phyloP scores from a whole-genome alignment of 2,888 invertebrate genomes.

The Dicyrtoma fusca region DNA sequence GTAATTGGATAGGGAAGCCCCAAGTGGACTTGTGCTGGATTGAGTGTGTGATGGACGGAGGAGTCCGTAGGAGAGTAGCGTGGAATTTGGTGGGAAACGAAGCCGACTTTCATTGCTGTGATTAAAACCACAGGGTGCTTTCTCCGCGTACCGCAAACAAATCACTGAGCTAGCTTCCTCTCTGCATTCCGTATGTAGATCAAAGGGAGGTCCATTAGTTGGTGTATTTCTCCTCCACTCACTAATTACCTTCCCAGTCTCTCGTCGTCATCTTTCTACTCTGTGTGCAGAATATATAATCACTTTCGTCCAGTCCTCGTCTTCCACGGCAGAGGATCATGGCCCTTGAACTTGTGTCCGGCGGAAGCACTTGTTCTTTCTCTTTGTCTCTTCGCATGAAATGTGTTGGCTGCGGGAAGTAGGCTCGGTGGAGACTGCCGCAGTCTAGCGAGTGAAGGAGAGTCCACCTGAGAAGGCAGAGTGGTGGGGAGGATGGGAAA shows the following conservation, averaged over 20 bases:
- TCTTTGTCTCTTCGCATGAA: background rate
- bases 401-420: background rate
- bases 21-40: too few relatives aligned
- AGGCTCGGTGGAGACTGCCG: background rate
- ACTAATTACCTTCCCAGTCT: constrained; percentile 41
- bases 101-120: constrained; percentile 42
- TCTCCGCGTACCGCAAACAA: constrained; percentile 42
- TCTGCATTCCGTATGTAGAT: constrained; percentile 30
- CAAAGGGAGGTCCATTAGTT: constrained; percentile 43
- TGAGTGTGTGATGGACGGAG: too few relatives aligned
- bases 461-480: background rate
- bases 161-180: constrained; percentile 31
- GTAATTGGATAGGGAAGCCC: too few relatives aligned
- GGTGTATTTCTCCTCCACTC: constrained; percentile 32
- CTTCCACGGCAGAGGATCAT: too few relatives aligned
- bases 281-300: constrained; percentile 29
- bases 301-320: too few relatives aligned
- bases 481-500: constrained; percentile 22
- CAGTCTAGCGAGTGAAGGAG: background rate
- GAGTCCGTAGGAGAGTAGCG: too few relatives aligned
- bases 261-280: constrained; percentile 30
- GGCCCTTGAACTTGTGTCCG: background rate
- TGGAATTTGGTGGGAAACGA: constrained; percentile 22
- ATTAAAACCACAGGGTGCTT: constrained; percentile 44
- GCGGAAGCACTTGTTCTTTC: background rate